These are phyloP conservation scores for Macrobrachium rosenbergii DNA, from an alignment of 1,140 invertebrate species.

Conservation along the genomic window DNA sequence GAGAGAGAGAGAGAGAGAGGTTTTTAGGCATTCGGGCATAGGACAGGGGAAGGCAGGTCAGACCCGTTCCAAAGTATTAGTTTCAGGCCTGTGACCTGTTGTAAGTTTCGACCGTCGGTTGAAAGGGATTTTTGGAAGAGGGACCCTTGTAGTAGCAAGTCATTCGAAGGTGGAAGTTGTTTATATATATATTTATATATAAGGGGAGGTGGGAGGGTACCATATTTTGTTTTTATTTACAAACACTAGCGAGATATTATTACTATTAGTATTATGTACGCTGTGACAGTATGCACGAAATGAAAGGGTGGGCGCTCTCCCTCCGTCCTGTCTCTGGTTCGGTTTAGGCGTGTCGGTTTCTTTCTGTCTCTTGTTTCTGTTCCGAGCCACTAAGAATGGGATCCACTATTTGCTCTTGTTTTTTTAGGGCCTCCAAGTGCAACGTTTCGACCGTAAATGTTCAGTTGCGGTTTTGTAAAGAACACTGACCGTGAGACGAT, in stretches of 20 bases:
- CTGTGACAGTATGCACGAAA: constrained; percentile 2
- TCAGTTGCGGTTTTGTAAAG: too few species aligned
- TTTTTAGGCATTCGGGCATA: not conserved
- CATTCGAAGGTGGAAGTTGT: too few species aligned
- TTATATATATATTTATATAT: too few species aligned
- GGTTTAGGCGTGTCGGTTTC: too few species aligned
- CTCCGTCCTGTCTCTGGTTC: too few species aligned
- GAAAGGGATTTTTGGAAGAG: not conserved
- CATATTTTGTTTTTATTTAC: not conserved
- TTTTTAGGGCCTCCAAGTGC: too few species aligned
- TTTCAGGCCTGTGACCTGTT: not conserved
- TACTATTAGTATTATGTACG: constrained; percentile 27
- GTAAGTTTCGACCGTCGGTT: not conserved
- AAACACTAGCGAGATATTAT: constrained; percentile 6
- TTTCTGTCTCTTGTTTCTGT: too few species aligned
- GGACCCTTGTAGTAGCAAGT: not conserved
- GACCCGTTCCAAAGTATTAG: not conserved
- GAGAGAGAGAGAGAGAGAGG: constrained; percentile 8
- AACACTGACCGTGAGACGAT: too few species aligned
- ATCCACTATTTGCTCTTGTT: too few species aligned
- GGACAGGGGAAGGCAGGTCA: not conserved
- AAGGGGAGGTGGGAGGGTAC: not conserved
- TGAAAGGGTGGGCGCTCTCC: too few species aligned
- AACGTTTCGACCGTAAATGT: too few species aligned
- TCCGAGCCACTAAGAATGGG: too few species aligned